Evolutionary conservation across 2,113 vertebrate species (phyloP).

Genomic region (Pagrus major): DNA sequence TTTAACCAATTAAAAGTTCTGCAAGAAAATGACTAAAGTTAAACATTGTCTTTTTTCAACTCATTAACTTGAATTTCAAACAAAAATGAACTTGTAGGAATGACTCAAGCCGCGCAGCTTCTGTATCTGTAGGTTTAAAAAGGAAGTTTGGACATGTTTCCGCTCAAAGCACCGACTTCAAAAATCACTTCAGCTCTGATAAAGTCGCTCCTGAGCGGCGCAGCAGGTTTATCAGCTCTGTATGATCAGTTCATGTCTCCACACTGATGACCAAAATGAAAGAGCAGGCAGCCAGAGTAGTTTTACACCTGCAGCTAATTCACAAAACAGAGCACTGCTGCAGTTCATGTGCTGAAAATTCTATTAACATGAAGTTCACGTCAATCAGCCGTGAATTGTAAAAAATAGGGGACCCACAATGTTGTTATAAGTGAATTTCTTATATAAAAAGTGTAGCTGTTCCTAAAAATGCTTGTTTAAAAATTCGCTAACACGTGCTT

Average conservation of each 20-base stretch:
- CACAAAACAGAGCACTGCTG: no score
- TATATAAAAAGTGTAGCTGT: background rate
- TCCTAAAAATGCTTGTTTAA: background rate
- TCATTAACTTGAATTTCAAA: background rate
- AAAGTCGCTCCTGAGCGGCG: background rate
- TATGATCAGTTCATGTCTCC: background rate
- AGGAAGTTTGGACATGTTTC: background rate
- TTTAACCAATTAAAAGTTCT: background rate
- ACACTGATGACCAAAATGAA: background rate
- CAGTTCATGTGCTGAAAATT: background rate
- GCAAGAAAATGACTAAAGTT: background rate
- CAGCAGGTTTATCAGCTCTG: background rate
- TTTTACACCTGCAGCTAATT: background rate
- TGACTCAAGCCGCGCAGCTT: background rate
- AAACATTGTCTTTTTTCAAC: background rate
- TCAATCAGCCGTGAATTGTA: background rate
- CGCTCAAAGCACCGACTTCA: background rate
- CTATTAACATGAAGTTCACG: background rate
- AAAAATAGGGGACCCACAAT: no score
- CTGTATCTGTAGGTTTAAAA: background rate
- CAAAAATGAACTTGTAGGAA: accelerated
- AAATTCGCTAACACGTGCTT: background rate
- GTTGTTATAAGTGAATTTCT: background rate
- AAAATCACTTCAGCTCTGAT: background rate
- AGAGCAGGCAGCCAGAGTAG: background rate